Conservation (phyloP, 2,888 invertebrate genomes). For the Lithosia quadra region DNA sequence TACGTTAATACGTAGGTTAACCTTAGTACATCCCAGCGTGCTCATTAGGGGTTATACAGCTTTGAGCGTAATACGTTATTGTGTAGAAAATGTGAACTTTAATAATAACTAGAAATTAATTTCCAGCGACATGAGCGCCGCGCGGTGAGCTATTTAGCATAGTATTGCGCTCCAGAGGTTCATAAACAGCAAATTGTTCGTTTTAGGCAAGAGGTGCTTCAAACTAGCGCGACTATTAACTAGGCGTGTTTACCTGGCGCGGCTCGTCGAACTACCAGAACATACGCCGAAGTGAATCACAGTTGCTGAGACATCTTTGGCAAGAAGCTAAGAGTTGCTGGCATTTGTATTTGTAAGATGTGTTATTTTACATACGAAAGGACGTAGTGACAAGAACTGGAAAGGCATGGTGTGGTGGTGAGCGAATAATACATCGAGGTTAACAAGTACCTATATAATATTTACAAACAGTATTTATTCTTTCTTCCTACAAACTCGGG, state of each 20-base stretch:
- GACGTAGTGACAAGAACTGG: too few species aligned
- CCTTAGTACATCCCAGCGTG: too few species aligned
- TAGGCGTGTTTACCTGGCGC: background rate
- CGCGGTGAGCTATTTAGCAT: background rate
- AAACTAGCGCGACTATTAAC: background rate
- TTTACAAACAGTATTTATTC: too few species aligned
- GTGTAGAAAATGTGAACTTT: background rate
- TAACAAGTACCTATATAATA: too few species aligned
- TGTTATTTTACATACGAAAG: background rate
- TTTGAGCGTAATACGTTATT: background rate
- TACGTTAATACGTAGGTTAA: too few species aligned
- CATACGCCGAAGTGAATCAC: too few species aligned
- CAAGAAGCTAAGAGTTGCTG: background rate
- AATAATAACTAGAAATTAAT: background rate
- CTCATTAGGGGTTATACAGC: too few species aligned
- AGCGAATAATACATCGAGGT: too few species aligned
- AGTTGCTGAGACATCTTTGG: too few species aligned
- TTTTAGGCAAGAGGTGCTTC: background rate
- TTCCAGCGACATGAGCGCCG: background rate
- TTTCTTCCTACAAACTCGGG: too few species aligned
- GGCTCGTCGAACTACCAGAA: too few species aligned
- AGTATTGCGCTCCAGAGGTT: background rate
- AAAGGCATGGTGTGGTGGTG: too few species aligned
- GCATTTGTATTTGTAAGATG: background rate
- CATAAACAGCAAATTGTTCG: background rate